phyloP scores from a whole-genome alignment of 1,140 invertebrate genomes.

The Drosophila athabasca region DNA sequence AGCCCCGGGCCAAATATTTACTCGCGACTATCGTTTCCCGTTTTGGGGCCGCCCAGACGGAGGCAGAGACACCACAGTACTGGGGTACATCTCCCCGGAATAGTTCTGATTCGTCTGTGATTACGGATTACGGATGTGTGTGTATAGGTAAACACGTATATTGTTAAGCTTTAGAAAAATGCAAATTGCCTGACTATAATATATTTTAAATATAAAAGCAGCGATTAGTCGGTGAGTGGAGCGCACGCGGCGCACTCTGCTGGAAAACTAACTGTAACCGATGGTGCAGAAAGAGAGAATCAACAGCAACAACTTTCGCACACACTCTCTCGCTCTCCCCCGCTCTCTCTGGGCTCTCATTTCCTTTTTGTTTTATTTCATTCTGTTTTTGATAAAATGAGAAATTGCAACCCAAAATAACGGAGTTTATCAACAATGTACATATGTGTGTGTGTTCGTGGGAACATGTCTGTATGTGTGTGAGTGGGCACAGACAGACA shows the following conservation, averaged over 20 bases:
- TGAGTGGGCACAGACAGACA: constrained; percentile 35
- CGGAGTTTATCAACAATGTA: constrained; percentile 44
- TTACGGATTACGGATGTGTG: background rate
- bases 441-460: no score
- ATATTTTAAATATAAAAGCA: constrained; percentile 29
- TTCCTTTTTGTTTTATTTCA: constrained; percentile 7
- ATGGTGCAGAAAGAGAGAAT: constrained; percentile 46
- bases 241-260: constrained; percentile 64
- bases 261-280: constrained; percentile 64
- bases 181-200: constrained; percentile 35
- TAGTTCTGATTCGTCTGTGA: constrained; percentile 3
- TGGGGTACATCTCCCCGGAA: constrained; percentile 9
- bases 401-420: constrained; percentile 65
- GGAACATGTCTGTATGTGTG: background rate
- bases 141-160: background rate
- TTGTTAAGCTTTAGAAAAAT: constrained; percentile 11
- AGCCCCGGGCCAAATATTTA: constrained; percentile 31
- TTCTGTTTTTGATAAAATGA: constrained; percentile 64
- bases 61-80: constrained; percentile 4
- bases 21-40: constrained; percentile 1
- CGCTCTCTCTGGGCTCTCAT: constrained; percentile 29
- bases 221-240: constrained; percentile 45
- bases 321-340: background rate
- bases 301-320: constrained; percentile 9
- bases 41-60: constrained; percentile 3